Percentiles rank a stretch among this genome's conserved stretches.
Conservation (phyloP, 2,888 invertebrate genomes). For the Clanis bilineata region DNA sequence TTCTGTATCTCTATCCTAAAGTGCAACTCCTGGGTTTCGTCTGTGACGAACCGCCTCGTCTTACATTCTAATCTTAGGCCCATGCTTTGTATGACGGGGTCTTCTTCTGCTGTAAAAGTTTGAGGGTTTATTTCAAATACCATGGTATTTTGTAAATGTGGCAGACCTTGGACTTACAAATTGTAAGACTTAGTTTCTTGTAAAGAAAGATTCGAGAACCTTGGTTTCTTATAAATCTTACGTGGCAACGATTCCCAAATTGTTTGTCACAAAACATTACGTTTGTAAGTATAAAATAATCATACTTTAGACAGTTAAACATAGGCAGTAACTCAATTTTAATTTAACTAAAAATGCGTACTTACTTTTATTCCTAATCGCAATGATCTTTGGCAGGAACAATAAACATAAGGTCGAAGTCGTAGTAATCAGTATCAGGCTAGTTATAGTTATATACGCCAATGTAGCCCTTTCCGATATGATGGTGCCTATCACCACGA, state of each 20-base stretch:
- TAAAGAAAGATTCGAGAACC: too few species aligned
- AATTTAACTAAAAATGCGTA: conserved; percentile 29
- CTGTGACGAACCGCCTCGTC: conserved; percentile 91
- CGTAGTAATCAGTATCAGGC: conserved; percentile 92
- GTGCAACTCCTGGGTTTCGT: conserved; percentile 91
- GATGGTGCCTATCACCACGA: conserved; percentile 93
- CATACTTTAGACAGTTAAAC: too few species aligned
- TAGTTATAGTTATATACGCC: conserved; percentile 91
- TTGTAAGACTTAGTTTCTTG: too few species aligned
- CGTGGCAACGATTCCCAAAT: too few species aligned
- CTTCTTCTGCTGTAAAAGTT: conserved; percentile 82
- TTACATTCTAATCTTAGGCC: conserved; percentile 94
- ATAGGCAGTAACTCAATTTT: too few species aligned
- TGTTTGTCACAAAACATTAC: too few species aligned
- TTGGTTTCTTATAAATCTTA: too few species aligned
- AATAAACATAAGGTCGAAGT: conserved; percentile 92
- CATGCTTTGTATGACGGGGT: conserved; percentile 93
- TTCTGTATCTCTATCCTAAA: conserved; percentile 96
- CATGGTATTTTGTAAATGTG: too few species aligned
- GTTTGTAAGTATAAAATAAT: too few species aligned
- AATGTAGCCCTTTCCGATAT: conserved; percentile 91
- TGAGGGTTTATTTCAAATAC: background rate
- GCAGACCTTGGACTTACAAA: too few species aligned
- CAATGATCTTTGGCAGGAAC: conserved; percentile 92
- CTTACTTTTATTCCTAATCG: conserved; percentile 85